Evolutionary conservation across 1,140 invertebrate genomes (phyloP), one percentile per base, ranked within the genome.

Genomic region (Yoshiicerus persimilis): DNA sequence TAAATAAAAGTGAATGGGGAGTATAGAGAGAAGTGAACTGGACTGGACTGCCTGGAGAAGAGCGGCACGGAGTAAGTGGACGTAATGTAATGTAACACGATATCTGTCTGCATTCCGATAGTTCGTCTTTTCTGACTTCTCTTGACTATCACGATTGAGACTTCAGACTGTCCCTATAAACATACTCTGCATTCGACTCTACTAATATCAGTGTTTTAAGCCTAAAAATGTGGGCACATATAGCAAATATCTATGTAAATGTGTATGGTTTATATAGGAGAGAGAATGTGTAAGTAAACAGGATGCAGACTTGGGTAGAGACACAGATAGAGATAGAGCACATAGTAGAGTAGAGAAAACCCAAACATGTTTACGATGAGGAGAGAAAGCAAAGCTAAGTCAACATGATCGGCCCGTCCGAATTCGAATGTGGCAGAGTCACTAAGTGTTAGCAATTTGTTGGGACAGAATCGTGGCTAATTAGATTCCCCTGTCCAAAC

Each of bases 391-490:
- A 80, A 80, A 80, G 75, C 75, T 36, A 80, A 80, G 75, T 80
- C 75, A 80, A 80, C 75, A 80, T 80, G 75, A 80, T 80, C 32
- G 75, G 75, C 13, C 86, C n/a, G 86, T 77, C 66, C 36, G 86
- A 84, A 84, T 84, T 41, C 41, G 83, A 47, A 75, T 77, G 84
- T 86, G 84, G 84, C 25, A 36, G 70, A 88, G 85, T 84, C 70
- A 87, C 64, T 34, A 86, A 87, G 88, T 87, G 88, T 89, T 77
- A 84, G n/a, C 25, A 87, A 87, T 87, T 89, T 89, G 88, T 89
- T 85, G 86, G 88, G 86, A 89, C 86, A 89, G 75, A 87, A 87
- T 87, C 56, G 41, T 34, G 83, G 47, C 86, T 88, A 88, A 88
- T 88, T 86, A 47, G 77, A 88, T 88, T 88, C 39, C 75, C 85